Conservation (phyloP, 2,113 vertebrate genomes). For the Passerina amoena region DNA sequence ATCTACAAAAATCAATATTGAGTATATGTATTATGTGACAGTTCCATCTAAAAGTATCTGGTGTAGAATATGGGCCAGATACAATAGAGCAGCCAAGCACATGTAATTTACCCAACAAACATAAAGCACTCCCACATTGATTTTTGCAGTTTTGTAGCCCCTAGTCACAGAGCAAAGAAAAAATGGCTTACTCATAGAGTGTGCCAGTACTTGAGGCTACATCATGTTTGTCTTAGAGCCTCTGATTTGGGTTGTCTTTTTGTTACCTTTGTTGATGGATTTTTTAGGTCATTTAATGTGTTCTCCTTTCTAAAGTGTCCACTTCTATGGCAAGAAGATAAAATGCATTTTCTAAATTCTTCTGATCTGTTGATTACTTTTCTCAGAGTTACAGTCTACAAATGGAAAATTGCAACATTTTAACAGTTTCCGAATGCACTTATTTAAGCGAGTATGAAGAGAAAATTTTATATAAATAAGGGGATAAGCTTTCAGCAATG, state of each 20-base stretch:
- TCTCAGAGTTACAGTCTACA: constrained; percentile 36
- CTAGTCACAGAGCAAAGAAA: constrained; percentile 85
- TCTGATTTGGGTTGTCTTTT: constrained; percentile 80
- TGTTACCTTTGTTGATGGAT: constrained; percentile 73
- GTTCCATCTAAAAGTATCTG: constrained; percentile 84
- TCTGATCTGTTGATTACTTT: constrained; percentile 61
- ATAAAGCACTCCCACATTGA: constrained; percentile 88
- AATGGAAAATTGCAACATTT: constrained; percentile 55
- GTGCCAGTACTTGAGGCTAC: constrained; percentile 85
- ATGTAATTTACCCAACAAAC: constrained; percentile 89
- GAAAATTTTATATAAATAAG: constrained; percentile 60
- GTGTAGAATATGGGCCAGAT: constrained; percentile 86
- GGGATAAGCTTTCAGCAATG: constrained; percentile 50
- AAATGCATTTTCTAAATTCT: constrained; percentile 58
- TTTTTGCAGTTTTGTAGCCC: constrained; percentile 88
- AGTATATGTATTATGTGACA: constrained; percentile 84
- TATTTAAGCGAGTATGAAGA: constrained; percentile 52
- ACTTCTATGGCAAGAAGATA: constrained; percentile 45
- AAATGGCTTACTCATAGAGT: constrained; percentile 84
- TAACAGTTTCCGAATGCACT: constrained; percentile 64
- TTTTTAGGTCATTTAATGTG: constrained; percentile 86
- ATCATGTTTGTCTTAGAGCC: constrained; percentile 78
- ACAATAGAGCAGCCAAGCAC: constrained; percentile 89
- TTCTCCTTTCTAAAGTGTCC: constrained; percentile 49
- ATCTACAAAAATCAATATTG: constrained; percentile 90